Conservation (phyloP, 2,888 invertebrate genomes). For the Pterostichus niger region DNA sequence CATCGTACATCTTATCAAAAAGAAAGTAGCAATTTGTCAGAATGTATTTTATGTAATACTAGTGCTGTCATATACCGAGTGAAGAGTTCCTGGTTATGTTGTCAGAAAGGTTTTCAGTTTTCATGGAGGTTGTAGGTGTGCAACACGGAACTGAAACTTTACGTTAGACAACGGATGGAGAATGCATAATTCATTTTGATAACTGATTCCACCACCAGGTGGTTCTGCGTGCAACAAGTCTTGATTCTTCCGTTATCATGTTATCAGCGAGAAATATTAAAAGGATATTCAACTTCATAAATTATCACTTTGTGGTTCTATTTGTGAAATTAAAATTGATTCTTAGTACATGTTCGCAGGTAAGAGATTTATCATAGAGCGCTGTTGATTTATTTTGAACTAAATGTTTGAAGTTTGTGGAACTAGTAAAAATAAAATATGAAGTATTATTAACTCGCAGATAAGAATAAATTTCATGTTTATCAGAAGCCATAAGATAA, state of each 20-base stretch:
- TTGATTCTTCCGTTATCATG: constrained; percentile 6
- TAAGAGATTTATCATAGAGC: constrained; percentile 34
- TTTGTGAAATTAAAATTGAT: not conserved
- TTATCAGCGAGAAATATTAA: not conserved
- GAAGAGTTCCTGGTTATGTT: constrained; percentile 22
- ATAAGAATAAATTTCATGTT: constrained; percentile 33
- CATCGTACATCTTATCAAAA: constrained; percentile 34
- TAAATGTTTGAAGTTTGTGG: constrained; percentile 42
- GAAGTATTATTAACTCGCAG: constrained; percentile 41
- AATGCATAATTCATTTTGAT: constrained; percentile 55
- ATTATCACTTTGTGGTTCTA: not conserved
- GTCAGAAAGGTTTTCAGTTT: constrained; percentile 48
- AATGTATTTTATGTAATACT: constrained; percentile 44
- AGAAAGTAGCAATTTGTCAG: constrained; percentile 50
- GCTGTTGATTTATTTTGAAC: constrained; percentile 27
- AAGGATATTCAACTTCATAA: not conserved
- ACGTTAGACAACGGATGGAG: constrained; percentile 52
- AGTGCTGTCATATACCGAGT: constrained; percentile 43
- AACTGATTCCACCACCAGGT: constrained; percentile 43
- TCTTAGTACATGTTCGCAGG: not conserved
- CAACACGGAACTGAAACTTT: constrained; percentile 36
- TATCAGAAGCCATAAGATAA: constrained; percentile 51
- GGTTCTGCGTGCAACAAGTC: constrained; percentile 9
- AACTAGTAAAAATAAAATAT: constrained; percentile 52
- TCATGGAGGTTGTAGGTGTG: constrained; percentile 1